phyloP scores from a whole-genome alignment of 2,888 invertebrate genomes.

The Heteropelma amictum region DNA sequence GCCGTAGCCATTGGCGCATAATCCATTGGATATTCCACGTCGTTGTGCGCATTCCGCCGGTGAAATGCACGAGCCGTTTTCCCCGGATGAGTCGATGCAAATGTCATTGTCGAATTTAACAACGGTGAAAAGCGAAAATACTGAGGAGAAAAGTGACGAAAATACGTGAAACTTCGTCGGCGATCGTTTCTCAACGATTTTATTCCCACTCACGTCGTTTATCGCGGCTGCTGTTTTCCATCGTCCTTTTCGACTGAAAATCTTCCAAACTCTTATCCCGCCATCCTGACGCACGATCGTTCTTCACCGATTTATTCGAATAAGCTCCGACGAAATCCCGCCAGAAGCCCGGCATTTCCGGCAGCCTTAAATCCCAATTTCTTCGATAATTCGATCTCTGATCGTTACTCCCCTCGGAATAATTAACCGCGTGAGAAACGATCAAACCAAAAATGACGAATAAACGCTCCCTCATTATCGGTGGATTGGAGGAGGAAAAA shows the following conservation, averaged over 20 bases:
- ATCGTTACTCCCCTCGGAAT: slow-evolving; percentile 14
- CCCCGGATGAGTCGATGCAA: slow-evolving; percentile 87
- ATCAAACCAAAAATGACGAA: slow-evolving; percentile 25
- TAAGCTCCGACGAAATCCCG: slow-evolving; percentile 24
- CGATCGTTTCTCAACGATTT: too few relatives aligned
- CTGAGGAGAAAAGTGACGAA: slow-evolving; percentile 77
- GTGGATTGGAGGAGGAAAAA: too few relatives aligned
- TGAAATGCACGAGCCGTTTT: slow-evolving; percentile 90
- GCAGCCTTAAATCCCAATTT: slow-evolving; percentile 28
- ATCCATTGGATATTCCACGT: slow-evolving; percentile 87
- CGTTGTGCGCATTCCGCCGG: slow-evolving; percentile 84
- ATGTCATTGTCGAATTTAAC: slow-evolving; percentile 88
- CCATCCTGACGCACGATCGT: not conserved
- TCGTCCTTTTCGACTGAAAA: slow-evolving; percentile 6
- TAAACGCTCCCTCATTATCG: not conserved
- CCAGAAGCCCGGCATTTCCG: slow-evolving; percentile 8
- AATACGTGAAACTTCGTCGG: too few relatives aligned
- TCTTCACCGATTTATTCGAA: not conserved
- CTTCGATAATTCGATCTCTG: slow-evolving; percentile 22
- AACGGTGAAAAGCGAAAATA: slow-evolving; percentile 88
- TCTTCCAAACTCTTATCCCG: slow-evolving; percentile 10
- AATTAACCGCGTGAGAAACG: slow-evolving; percentile 1
- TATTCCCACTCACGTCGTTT: slow-evolving; percentile 35
- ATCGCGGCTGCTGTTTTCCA: slow-evolving; percentile 24
- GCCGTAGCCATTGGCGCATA: slow-evolving; percentile 89